phyloP scores from a whole-genome alignment of 2,888 invertebrate genomes.

The Melieria picta region DNA sequence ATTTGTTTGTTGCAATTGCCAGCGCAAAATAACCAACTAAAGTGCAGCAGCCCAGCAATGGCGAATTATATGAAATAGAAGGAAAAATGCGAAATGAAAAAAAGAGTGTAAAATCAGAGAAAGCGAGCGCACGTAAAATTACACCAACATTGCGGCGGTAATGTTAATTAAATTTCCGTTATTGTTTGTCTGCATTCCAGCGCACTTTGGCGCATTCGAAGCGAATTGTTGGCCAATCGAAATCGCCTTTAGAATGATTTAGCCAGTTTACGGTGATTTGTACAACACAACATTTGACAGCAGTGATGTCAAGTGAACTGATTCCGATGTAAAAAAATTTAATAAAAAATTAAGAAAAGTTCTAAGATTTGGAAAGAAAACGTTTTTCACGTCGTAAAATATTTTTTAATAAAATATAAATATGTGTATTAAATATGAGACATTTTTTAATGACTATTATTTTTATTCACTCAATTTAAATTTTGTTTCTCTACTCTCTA shows the following conservation, averaged over 20 bases:
- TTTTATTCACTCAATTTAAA: background rate
- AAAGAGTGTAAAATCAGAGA: slow-evolving; percentile 13
- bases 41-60: background rate
- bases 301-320: too few species aligned
- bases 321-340: too few species aligned
- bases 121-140: background rate
- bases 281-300: too few species aligned
- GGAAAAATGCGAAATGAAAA: slow-evolving; percentile 14
- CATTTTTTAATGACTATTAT: too few species aligned
- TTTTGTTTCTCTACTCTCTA: slow-evolving; percentile 11
- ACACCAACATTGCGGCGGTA: slow-evolving; percentile 9
- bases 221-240: slow-evolving; percentile 34
- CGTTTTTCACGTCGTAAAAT: too few species aligned
- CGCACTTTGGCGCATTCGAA: slow-evolving; percentile 28
- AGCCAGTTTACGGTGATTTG: too few species aligned
- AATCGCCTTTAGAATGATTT: slow-evolving; percentile 32
- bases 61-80: background rate
- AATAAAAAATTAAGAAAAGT: too few species aligned
- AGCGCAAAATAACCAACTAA: slow-evolving; percentile 9
- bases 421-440: too few species aligned
- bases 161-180: slow-evolving; percentile 30
- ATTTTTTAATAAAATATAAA: too few species aligned
- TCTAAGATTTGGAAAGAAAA: too few species aligned
- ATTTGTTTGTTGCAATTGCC: slow-evolving; percentile 44
- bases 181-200: slow-evolving; percentile 14